A percentile compares a stretch with the other conserved stretches of the same genome.
Evolutionary conservation across 1,140 invertebrate species (phyloP).

Genomic region (Drosophila jambulina): DNA sequence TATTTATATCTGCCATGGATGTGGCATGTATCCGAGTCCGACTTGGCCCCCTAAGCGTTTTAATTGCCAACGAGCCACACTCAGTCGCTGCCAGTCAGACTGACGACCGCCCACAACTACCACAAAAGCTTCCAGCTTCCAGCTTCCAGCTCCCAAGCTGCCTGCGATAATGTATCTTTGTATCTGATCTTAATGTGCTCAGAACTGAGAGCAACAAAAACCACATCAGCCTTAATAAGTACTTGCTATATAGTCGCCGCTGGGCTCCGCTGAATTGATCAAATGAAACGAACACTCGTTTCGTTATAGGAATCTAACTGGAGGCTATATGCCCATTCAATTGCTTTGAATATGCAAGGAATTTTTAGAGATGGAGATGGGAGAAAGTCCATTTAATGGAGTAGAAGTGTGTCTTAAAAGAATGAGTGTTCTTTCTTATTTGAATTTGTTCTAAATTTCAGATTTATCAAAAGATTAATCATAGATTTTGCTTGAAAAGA

Average conservation of each 20-base stretch:
- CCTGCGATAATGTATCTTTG: conserved; percentile 76
- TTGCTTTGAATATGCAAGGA: conserved; percentile 32
- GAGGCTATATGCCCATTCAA: conserved; percentile 28
- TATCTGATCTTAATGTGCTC: conserved; percentile 80
- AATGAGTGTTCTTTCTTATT: not conserved
- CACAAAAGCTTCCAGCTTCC: conserved; percentile 18
- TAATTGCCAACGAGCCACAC: conserved; percentile 42
- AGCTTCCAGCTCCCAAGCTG: conserved; percentile 48
- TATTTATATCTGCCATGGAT: conserved; percentile 74
- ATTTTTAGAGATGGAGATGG: not conserved
- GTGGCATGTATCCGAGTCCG: conserved; percentile 64
- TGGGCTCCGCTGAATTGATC: conserved; percentile 33
- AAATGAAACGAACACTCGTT: conserved; percentile 42
- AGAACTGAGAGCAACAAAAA: conserved; percentile 30
- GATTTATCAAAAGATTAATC: not conserved
- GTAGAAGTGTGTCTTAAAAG: not conserved
- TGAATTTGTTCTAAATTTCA: not conserved
- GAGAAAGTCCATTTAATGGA: conserved; percentile 24
- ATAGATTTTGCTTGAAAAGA: not conserved
- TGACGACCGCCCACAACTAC: conserved; percentile 65
- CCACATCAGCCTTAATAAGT: conserved; percentile 47
- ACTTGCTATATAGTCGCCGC: conserved; percentile 40
- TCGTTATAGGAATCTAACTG: conserved; percentile 33
- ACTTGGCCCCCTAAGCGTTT: conserved; percentile 56
- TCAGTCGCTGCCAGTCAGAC: conserved; percentile 5